A percentile compares a stretch with the other conserved stretches of the same genome.
These are phyloP conservation scores for Halocaridina rubra DNA, from an alignment of 2,888 invertebrate species.

Conservation along the genomic window DNA sequence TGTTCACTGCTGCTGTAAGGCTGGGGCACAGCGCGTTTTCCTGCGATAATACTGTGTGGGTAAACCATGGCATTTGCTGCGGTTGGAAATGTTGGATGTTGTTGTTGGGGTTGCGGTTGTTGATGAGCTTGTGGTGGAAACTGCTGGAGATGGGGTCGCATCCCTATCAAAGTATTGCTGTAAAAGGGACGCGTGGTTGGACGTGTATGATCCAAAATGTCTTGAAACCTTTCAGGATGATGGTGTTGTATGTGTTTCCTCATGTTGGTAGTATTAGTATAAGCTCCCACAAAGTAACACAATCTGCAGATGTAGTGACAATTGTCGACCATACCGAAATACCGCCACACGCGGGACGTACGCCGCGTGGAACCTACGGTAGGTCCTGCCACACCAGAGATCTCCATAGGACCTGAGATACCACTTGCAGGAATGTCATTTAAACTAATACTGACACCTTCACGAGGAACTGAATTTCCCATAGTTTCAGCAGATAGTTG, in stretches of 20 bases:
- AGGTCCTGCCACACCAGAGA: background rate
- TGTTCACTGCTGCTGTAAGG: background rate
- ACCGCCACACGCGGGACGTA: slow-evolving; percentile 61
- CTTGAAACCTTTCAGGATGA: slow-evolving; percentile 62
- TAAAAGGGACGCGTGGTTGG: slow-evolving; percentile 53
- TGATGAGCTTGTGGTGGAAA: background rate
- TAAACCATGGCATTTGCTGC: slow-evolving; percentile 21
- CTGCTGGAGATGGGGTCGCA: background rate
- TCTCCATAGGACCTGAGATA: background rate
- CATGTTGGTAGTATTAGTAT: slow-evolving; percentile 64
- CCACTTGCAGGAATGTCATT: background rate
- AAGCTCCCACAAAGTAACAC: slow-evolving; percentile 62
- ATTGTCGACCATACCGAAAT: slow-evolving; percentile 62
- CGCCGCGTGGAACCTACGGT: slow-evolving; percentile 36
- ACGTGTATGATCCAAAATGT: slow-evolving; percentile 62
- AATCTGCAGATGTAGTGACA: slow-evolving; percentile 61
- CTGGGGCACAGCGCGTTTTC: slow-evolving; percentile 26
- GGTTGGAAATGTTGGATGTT: slow-evolving; percentile 11
- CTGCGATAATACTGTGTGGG: background rate
- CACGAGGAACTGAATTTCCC: background rate
- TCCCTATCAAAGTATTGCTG: background rate
- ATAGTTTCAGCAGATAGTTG: background rate
- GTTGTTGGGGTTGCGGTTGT: slow-evolving; percentile 22
- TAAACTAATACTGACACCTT: background rate
- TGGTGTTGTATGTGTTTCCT: slow-evolving; percentile 63